Evolutionary conservation across 2,113 vertebrate species (phyloP), one percentile per base, ranked within the genome.

Genomic region (Seriola aureovittata): DNA sequence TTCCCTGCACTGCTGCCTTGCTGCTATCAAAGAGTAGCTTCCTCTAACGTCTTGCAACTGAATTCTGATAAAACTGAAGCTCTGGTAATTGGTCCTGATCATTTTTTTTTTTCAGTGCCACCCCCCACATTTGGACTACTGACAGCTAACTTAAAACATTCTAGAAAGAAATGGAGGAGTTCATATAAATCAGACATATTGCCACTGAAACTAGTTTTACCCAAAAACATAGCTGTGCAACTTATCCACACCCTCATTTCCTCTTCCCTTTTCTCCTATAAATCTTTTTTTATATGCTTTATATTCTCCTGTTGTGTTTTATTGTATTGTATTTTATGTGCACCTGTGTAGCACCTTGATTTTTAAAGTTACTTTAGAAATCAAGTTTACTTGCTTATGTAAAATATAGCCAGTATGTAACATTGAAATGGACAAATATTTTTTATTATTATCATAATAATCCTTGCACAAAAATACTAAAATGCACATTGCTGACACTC

Each of bases 241-340:
- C 25, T 64, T 29, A 17, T 74, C n/a, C 36, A 1, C n/a, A 29
- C 21, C 8, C 17, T 60, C 9, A 34, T 78, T 63, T 71, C 8
- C 5, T 48, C 21, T 52, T 23, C 5, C n/a, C 8, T 10, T 25
- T 25, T 64, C 50, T 46, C 8, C 38, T 64, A 13, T 38, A 65
- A 21, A 58, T 38, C 10, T 48, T 65, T 66, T 29, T 44, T 66
- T 65, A 8, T 40, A 48, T 65, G 19, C 38, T n/a, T n/a, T n/a
- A n/a, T 44, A 4, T 62, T 29, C 8, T 68, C 21, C 42, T 38
- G 29, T 57, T 55, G 8, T 44, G 13, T 55, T 73, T 75, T 34
- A 70, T 70, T 8, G 13, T 42, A 1, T 54, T 69, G 8, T 19
- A 36, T 70, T 82, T 64, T 23, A 74, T 46, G 19, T 52, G 16